phyloP scores from a whole-genome alignment of 2,888 invertebrate species.

The Dolichomitus sp. region DNA sequence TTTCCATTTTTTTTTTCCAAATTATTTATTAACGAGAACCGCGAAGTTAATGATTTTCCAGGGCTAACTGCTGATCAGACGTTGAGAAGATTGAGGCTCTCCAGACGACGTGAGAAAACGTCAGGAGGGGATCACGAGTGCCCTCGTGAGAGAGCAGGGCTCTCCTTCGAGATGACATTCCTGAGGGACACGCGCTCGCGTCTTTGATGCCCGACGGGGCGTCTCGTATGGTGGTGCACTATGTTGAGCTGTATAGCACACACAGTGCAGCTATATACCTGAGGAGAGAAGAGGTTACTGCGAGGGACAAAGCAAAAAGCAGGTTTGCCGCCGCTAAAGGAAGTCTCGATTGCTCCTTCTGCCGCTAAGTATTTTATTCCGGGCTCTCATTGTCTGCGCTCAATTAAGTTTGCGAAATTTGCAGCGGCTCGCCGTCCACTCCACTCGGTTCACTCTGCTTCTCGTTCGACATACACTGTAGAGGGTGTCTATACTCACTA shows the following conservation, averaged over 20 bases:
- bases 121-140: neutral
- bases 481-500: constrained; percentile 20
- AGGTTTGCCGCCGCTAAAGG: constrained; percentile 70
- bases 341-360: constrained; percentile 70
- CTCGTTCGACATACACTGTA: constrained; percentile 33
- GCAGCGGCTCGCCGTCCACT: constrained; percentile 67
- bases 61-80: constrained; percentile 13
- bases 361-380: constrained; percentile 63
- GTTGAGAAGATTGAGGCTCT: constrained; percentile 14
- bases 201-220: constrained; percentile 61
- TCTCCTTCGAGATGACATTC: constrained; percentile 55
- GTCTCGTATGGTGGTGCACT: constrained; percentile 45
- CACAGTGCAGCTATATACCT: neutral
- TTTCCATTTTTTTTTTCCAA: neutral
- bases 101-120: constrained; percentile 56
- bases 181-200: constrained; percentile 61
- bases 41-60: constrained; percentile 31
- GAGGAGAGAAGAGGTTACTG: constrained; percentile 37
- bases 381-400: constrained; percentile 76
- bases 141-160: constrained; percentile 25
- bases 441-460: constrained; percentile 36
- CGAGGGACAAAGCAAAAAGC: constrained; percentile 45
- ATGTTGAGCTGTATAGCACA: constrained; percentile 12
- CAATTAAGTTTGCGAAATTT: constrained; percentile 83
- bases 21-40: constrained; percentile 24